Evolutionary conservation across 2,113 vertebrate genomes (phyloP), one percentile per base, ranked within the genome.

Genomic region (Fulica atra): DNA sequence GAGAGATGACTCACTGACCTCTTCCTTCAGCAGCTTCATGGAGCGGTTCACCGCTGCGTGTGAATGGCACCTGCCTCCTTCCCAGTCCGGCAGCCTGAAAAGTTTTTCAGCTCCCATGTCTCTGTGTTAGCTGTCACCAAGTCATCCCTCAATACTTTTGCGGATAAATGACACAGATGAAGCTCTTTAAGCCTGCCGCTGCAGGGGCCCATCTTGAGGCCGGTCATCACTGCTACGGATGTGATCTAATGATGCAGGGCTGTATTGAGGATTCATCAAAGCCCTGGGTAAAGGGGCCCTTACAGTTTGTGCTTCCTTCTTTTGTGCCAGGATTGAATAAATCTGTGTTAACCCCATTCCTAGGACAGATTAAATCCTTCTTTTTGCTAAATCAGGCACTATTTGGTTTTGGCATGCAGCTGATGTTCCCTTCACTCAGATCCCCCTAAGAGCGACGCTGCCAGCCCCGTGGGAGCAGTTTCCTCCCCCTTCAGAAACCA

Each of bases 11-110:
- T 8, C 24, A 13, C 48, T 5, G 57, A 63, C 38, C 48, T 64
- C 42, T 68, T 48, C 63, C 63, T 65, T 42, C 83, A 46, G 86
- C 76, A 92, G 56, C 76, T 64, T 51, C 71, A 26, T 0, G 2
- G 35, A 77, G 71, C 2, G 0, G 50, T 38, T 73, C 11, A 3
- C 13, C 0, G 1, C 60, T 6, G 2, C 0, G 0, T 38, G 48
- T 9, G 46, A 80, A 64, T 0, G 2, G 66, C 57, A 61, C 51
- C 61, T 71, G 78, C 33, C 13, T 33, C 10, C 42, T 72, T 60
- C 50, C 60, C 83, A 69, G 59, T 17, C 79, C 23, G 3, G 9
- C 6, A 69, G 20, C 25, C 50, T 16, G 44, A 28, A 2, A 19
- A 66, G 36, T 19, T 50, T 54, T 65, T 68, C 4, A 5, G 51